Conservation (phyloP, 2,113 vertebrate genomes). For the Tychaedon coryphoeus region DNA sequence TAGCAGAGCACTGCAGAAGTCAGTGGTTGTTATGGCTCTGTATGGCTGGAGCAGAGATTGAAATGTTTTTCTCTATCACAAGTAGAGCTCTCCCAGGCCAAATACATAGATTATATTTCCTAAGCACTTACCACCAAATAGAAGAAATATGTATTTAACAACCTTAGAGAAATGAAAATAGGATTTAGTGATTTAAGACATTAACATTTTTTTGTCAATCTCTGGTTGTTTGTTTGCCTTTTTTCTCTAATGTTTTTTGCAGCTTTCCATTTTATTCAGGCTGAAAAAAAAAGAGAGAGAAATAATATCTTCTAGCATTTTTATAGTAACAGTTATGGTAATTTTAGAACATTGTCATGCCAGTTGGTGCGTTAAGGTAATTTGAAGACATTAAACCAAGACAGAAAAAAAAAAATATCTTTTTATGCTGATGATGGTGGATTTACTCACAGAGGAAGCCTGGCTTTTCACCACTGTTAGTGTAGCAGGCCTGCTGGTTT, state of each 20-base stretch:
- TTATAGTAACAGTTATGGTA: conserved; percentile 21
- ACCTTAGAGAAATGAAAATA: background rate
- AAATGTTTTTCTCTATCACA: background rate
- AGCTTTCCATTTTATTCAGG: background rate
- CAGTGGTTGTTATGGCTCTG: background rate
- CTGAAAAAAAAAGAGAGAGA: background rate
- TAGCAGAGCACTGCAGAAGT: background rate
- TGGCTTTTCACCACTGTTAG: background rate
- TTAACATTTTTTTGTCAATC: background rate
- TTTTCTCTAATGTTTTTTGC: background rate
- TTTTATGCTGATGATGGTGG: conserved; percentile 1
- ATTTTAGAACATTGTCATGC: conserved; percentile 9
- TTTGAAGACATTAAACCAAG: conserved; percentile 34
- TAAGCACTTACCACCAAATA: background rate
- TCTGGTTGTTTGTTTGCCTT: background rate
- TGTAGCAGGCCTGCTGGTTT: background rate
- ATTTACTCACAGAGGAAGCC: background rate
- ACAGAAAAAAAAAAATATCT: background rate
- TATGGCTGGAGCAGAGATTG: background rate
- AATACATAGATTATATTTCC: background rate
- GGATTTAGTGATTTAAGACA: background rate
- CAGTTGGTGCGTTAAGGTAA: conserved; percentile 35
- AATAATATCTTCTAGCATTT: background rate
- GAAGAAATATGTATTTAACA: background rate
- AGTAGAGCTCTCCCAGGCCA: background rate